A percentile compares a stretch with the other conserved stretches of the same genome.
Evolutionary conservation across 30 jellyfish, hydroid and myxozoan species (phyloP).

Genomic region (Hydra vulgaris): DNA sequence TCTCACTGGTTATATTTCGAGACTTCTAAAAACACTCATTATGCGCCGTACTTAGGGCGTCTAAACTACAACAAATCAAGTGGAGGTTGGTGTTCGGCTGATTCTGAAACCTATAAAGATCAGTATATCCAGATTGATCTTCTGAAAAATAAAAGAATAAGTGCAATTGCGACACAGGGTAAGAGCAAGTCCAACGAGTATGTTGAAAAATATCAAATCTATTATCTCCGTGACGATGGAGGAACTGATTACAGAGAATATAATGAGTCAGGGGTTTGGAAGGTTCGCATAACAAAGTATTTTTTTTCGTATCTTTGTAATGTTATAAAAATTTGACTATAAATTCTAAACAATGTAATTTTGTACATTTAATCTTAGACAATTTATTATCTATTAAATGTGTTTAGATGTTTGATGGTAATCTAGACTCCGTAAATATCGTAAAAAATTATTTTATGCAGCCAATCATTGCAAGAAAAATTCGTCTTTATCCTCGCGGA

Average conservation of each 20-base stretch:
- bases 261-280: slow-evolving; percentile 58
- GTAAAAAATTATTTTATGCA: slow-evolving; percentile 31
- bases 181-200: slow-evolving; percentile 49
- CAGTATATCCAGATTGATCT: slow-evolving; percentile 70
- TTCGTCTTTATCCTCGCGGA: slow-evolving; percentile 85
- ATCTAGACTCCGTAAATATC: slow-evolving; percentile 46
- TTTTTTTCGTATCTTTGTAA: background rate
- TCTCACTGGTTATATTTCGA: slow-evolving; percentile 64
- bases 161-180: slow-evolving; percentile 90
- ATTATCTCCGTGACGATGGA: slow-evolving; percentile 46
- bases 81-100: slow-evolving; percentile 95
- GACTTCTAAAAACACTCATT: slow-evolving; percentile 30
- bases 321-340: background rate
- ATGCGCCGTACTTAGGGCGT: slow-evolving; percentile 62
- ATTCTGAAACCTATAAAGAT: slow-evolving; percentile 24
- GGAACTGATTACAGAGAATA: slow-evolving; percentile 40
- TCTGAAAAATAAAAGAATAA: slow-evolving; percentile 37
- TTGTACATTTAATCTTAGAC: too few species aligned
- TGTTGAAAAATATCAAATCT: slow-evolving; percentile 48
- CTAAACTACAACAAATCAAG: slow-evolving; percentile 42
- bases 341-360: too few species aligned
- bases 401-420: slow-evolving; percentile 54
- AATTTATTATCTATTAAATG: too few species aligned
- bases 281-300: slow-evolving; percentile 27
- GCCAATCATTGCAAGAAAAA: slow-evolving; percentile 72